A percentile compares a stretch with the other conserved stretches of the same genome.
phyloP scores from a whole-genome alignment of 2,113 vertebrate species.

The Lophius piscatorius region DNA sequence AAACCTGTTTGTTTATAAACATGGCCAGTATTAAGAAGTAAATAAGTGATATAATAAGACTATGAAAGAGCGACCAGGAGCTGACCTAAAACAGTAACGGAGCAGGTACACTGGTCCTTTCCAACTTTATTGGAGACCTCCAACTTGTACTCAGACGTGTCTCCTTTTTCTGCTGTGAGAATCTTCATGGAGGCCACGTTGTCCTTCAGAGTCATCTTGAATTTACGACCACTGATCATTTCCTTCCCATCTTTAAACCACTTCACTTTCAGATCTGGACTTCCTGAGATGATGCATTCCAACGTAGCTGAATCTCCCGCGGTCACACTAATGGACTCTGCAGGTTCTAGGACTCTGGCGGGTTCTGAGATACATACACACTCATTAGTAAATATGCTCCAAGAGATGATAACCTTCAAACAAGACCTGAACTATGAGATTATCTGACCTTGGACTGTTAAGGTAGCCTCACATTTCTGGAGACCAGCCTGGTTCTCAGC shows the following conservation, averaged over 20 bases:
- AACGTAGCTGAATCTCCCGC: conserved; percentile 91
- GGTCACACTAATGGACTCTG: conserved; percentile 93
- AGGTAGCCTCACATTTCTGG: conserved; percentile 91
- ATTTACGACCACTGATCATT: conserved; percentile 91
- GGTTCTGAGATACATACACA: conserved; percentile 89
- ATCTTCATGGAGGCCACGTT: conserved; percentile 92
- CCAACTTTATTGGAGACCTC: conserved; percentile 96
- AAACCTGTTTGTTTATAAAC: no score
- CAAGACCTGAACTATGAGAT: conserved; percentile 20
- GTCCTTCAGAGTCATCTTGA: conserved; percentile 93
- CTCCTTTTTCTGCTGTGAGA: conserved; percentile 88
- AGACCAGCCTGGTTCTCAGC: conserved; percentile 96
- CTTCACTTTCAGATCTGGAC: conserved; percentile 94
- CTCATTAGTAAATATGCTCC: conserved; percentile 22
- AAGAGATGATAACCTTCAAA: conserved; percentile 5
- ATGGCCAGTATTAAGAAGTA: no score
- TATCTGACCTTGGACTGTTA: conserved; percentile 94
- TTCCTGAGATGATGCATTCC: conserved; percentile 92
- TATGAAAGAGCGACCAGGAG: conserved; percentile 36
- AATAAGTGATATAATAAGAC: no score
- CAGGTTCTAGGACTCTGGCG: conserved; percentile 91
- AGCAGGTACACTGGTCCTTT: conserved; percentile 89
- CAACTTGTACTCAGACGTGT: conserved; percentile 92
- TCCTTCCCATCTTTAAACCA: conserved; percentile 95
- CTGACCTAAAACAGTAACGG: conserved; percentile 93